Conservation (phyloP, 2,113 vertebrate species). For the Petrocephalus zakoni region DNA sequence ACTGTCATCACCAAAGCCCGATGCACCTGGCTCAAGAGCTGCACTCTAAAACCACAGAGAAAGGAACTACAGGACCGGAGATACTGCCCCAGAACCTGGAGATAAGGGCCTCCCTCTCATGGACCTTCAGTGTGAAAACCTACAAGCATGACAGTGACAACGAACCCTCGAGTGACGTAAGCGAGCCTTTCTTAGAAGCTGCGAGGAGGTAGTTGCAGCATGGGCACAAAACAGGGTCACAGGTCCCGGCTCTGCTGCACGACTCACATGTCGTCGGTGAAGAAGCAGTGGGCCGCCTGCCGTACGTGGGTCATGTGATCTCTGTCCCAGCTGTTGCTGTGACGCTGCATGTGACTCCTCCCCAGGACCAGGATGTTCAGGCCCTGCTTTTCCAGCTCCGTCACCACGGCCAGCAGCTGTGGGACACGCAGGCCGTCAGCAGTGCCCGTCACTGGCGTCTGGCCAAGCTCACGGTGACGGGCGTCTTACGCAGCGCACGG, state of each 20-base stretch:
- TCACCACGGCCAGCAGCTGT: slow-evolving; percentile 76
- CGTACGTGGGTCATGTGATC: slow-evolving; percentile 68
- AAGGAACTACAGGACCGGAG: background rate
- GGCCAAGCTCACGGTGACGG: background rate
- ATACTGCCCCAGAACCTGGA: background rate
- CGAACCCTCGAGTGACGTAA: background rate
- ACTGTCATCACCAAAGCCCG: background rate
- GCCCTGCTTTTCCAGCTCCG: slow-evolving; percentile 62
- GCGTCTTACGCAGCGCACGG: background rate
- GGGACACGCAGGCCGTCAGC: slow-evolving; percentile 25
- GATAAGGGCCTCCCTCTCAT: background rate
- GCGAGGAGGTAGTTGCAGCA: background rate
- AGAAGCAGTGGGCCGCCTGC: slow-evolving; percentile 84
- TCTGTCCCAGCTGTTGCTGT: slow-evolving; percentile 62
- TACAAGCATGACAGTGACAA: background rate
- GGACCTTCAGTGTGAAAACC: background rate
- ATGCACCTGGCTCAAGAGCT: background rate
- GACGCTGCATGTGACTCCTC: slow-evolving; percentile 83
- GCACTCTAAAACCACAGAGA: background rate
- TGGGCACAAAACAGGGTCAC: background rate
- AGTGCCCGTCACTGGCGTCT: background rate
- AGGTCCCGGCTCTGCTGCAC: background rate
- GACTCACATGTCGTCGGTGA: slow-evolving; percentile 87
- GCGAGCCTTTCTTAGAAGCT: background rate
- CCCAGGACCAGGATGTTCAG: slow-evolving; percentile 77